These are phyloP conservation scores for Noctua comes DNA, from an alignment of 2,888 invertebrate genomes.

Conservation along the genomic window DNA sequence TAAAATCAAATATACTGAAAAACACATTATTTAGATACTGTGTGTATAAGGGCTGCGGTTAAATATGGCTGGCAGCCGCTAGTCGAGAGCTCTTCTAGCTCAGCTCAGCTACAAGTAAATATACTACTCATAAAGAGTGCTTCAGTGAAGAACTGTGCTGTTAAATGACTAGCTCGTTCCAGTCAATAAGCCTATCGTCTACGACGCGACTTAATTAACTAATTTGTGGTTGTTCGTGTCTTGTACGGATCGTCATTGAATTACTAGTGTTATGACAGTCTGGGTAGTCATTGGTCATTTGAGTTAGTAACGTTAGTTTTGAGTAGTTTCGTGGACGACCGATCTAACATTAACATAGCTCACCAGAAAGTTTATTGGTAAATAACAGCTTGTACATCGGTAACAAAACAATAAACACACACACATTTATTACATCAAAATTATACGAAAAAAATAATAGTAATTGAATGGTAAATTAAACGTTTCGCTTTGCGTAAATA, in stretches of 20 bases:
- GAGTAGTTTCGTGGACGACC: not conserved
- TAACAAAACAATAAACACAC: not conserved
- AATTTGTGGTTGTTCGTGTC: not conserved
- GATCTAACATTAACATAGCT: not conserved
- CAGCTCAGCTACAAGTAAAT: constrained; percentile 30
- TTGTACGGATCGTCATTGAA: not conserved
- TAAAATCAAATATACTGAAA: not conserved
- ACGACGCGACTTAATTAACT: not conserved
- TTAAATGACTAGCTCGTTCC: constrained; percentile 1
- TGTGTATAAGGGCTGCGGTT: not conserved
- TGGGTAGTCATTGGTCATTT: not conserved
- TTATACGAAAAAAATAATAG: too few species aligned
- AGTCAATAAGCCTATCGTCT: not conserved
- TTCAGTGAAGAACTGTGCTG: constrained; percentile 25
- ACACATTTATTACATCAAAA: too few species aligned
- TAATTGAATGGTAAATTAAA: not conserved
- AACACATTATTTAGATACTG: not conserved
- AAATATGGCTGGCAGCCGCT: not conserved
- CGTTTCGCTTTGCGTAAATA: constrained; percentile 8
- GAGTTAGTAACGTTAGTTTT: not conserved
- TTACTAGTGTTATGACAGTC: not conserved
- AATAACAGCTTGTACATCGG: not conserved
- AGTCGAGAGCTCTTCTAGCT: constrained; percentile 36
- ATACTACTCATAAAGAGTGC: constrained; percentile 22
- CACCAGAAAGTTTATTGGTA: not conserved